Evolutionary conservation across 1,140 invertebrate genomes (phyloP), one percentile per base, ranked within the genome.

Genomic region (Dryas iulia): DNA sequence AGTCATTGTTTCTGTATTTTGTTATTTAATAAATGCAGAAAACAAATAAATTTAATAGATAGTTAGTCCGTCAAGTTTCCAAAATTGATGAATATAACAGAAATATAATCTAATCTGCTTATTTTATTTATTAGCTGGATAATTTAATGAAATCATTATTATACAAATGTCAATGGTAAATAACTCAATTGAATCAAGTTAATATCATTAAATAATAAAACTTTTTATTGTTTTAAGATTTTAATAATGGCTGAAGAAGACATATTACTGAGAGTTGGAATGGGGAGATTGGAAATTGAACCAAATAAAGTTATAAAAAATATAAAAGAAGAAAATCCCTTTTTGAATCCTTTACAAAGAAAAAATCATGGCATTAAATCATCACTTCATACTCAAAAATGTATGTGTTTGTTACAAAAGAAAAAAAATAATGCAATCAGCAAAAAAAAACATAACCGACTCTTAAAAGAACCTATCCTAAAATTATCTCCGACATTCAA

Each of bases 241-340:
- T 23, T 12, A 25, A 74, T 30, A 71, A 92, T 92, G 92, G 81
- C 87, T 39, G 86, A 84, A 74, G 92, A 92, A 77, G 92, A 93
- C 66, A 85, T 92, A 68, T 82, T 84, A 52, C 70, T 93, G 35
- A 82, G 89, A 61, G 82, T 88, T 64, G 87, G 90, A 66, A 87
- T 93, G 83, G 89, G 87, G 60, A 90, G 89, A 66, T 74, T 93
- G 39, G 90, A 93, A 85, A 93, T 93, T 73, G 90, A 90, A 73
- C 86, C 74, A 53, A 76, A 66, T 35, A 82, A 77, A 74, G 23
- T 66, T 10, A 69, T 69, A 35, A 81, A 77, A 66, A 83, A 80
- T 64, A 66, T 71, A 0, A 74, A 68, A 64, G 68, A 66, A 61
- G 72, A 82, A 62, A 91, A 89, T 72, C 88, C 87, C 53, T 91